These are phyloP conservation scores for Chiroxiphia lanceolata DNA, from an alignment of 2,797 vertebrate genomes.

Conservation along the genomic window DNA sequence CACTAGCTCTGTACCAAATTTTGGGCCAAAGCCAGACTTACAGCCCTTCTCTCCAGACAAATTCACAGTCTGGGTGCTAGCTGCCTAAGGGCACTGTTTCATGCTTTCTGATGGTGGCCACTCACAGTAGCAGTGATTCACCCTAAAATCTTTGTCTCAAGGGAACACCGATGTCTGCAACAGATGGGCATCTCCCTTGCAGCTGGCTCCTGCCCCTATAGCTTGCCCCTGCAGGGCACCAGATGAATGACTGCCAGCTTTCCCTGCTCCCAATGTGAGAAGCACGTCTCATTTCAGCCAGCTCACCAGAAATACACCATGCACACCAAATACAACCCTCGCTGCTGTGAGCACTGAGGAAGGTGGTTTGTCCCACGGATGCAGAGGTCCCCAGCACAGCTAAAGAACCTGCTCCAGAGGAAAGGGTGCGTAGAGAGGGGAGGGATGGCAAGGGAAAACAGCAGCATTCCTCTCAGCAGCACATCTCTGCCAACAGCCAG, in stretches of 20 bases:
- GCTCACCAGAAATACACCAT: background rate
- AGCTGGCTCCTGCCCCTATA: background rate
- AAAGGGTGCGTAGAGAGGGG: background rate
- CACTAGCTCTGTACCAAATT: background rate
- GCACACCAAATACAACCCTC: rapidly evolving
- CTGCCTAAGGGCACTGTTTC: background rate
- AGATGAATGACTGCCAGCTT: background rate
- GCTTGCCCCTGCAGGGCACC: background rate
- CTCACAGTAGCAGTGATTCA: background rate
- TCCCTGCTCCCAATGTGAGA: background rate
- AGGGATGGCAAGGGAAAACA: rapidly evolving
- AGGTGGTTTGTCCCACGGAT: background rate
- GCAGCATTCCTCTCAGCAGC: background rate
- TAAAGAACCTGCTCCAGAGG: background rate
- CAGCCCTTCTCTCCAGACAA: background rate
- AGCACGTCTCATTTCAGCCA: background rate
- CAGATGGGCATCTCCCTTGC: background rate
- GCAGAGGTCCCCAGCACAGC: background rate
- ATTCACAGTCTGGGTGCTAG: background rate
- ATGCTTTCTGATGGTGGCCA: background rate
- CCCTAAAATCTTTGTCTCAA: background rate
- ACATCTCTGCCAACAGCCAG: background rate
- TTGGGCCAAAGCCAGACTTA: background rate
- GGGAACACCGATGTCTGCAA: background rate
- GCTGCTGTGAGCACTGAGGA: rapidly evolving